Base-by-base conservation (phyloP, 2,113 vertebrate genomes). In the Potamarius usumacintae region DNA sequence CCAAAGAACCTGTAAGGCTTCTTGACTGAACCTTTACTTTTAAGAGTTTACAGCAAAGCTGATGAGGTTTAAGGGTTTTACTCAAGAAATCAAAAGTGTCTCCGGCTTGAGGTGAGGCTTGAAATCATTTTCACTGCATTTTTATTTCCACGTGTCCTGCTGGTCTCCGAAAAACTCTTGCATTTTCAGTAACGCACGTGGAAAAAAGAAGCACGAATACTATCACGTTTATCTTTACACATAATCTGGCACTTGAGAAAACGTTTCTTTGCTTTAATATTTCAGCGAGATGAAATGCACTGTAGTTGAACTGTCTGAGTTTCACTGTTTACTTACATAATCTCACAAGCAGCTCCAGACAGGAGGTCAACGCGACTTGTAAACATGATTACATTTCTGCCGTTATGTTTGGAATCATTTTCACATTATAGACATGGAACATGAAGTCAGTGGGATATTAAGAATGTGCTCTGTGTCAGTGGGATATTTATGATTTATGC, bases 271-370 rank as follows among this genome's bases (percentile, higher is more conserved):
- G 14, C 52, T 57, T 2, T 58, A 74, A 55, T 72, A 85, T 71
- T 72, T 50, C 17, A 17, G 2, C 12, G n/a, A 30, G 17, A 63
- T 86, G 48, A 78, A 78, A 50, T 86, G 74, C 52, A 62, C 60
- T 17, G 76, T 67, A 17, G 10, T 25, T 63, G 34, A 62, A 48
- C 34, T 63, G 58, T 76, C 58, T 80, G 48, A 78, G 7, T 30
- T 62, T 67, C 76, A 34, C 58, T 34, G 85, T 86, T 86, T 60
- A 87, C 85, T 55, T 60, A 82, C 67, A 34, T 82, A 74, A 82
- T 62, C 79, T 87, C 79, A 72, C 52, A 82, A 82, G 82, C 2
- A 60, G 25, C 63, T 74, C 22, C 34, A 82, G 79, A 86, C 85
- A 86, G 78, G 60, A 60, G 65, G 65, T 87, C 86, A 62, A 11